Conservation (phyloP, 2,888 invertebrate genomes). For the Keiferia lycopersicella region DNA sequence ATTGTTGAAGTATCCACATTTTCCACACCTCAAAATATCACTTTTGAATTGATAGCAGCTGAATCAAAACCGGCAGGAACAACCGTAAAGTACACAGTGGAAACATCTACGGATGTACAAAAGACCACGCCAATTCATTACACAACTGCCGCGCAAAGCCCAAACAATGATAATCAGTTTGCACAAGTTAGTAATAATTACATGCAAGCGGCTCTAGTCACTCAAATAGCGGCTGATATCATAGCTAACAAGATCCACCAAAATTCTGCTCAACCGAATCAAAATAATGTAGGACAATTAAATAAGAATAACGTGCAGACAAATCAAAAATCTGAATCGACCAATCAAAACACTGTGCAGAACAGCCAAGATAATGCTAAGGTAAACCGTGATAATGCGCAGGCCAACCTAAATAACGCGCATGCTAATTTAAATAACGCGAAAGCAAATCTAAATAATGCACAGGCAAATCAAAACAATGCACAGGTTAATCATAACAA, state of each 20-base stretch:
- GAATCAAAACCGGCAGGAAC: slow-evolving; percentile 59
- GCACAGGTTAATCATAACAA: background rate
- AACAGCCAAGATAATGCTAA: background rate
- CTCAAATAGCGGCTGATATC: slow-evolving; percentile 3
- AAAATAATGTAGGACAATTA: background rate
- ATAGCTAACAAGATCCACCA: background rate
- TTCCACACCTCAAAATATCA: slow-evolving; percentile 51
- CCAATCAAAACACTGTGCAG: background rate
- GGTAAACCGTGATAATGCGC: background rate
- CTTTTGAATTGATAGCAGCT: slow-evolving; percentile 48
- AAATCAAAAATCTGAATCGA: background rate
- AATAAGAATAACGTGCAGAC: background rate
- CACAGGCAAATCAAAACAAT: background rate
- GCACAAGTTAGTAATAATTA: background rate
- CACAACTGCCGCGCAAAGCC: slow-evolving; percentile 69
- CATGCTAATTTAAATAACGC: background rate
- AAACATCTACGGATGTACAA: slow-evolving; percentile 52
- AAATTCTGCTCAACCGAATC: background rate
- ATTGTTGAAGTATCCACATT: slow-evolving; percentile 49
- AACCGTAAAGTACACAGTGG: slow-evolving; percentile 58
- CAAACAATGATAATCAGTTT: background rate
- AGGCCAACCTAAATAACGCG: background rate
- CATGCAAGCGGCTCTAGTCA: background rate
- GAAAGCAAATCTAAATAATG: background rate
- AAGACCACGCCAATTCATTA: slow-evolving; percentile 72